Base-by-base conservation (phyloP, 2,797 vertebrate genomes). In the Spinibarbus caldwelli region DNA sequence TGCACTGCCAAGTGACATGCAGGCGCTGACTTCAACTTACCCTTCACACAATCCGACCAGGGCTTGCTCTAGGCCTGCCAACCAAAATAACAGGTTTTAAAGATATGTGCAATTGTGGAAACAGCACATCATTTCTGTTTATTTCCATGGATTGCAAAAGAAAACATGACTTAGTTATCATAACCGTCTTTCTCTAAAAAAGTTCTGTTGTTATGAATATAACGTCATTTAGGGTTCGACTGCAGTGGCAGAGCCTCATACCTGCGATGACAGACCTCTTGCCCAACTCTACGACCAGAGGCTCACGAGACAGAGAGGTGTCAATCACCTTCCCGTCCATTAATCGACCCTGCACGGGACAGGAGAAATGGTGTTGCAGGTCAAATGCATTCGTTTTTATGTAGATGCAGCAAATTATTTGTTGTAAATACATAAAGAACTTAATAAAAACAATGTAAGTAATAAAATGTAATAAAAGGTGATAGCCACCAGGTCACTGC, bases 201-300 rank as follows among this genome's bases (percentile, higher is more conserved):
- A 14, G 45, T 31, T 47, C 17, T 78, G 36, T 78, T 45, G 3
- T 82, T 31, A 23, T 43, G 52, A 31, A 31, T 17, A 15, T 73
- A 21, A 59, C 10, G 3, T 57, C 0, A 26, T 19, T 45, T n/a
- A 3, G 8, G 8, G 31, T 52, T 23, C 5, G 19, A 31, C 5
- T 73, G n/a, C 17, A 19, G 38, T 12, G 17, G 7, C 23, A 36
- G 14, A 77, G 31, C 34, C 19, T 73, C 81, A 86, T 94, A 99
- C 98, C 98, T 1, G 96, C 90, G 77, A 99, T 99, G 70, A 99
- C 97, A 5, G 97, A 97, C 89, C 94, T 97, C 92, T 98, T 99
- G 78, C 98, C 98, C 91, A 99, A 94, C 92, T 98, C 97, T n/a
- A 99, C 96, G 78, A 97, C 93, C 78, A 99, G 93, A n/a, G 98